Conservation (phyloP, 2,113 vertebrate genomes). For the western clawed frog (Xenopus tropicalis) region UCB_Xtro_10.0 CM004443.2:48587501-48588000, state of each 20-base stretch:
- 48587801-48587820: constrained; percentile 70
- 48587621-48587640: no score
- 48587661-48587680: constrained; percentile 51
- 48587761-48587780: constrained; percentile 64
- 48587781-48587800: constrained; percentile 55
- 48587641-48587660: constrained; percentile 49
- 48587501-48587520: no score
- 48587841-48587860: constrained; percentile 66
- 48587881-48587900: constrained; percentile 65
- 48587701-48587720: constrained; percentile 48
- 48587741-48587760: constrained; percentile 57
- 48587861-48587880: constrained; percentile 61
- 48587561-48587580: no score
- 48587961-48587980: constrained; percentile 49
- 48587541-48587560: no score
- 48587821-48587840: constrained; percentile 64
- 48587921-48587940: constrained; percentile 49
- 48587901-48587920: constrained; percentile 55
- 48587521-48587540: no score
- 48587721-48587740: constrained; percentile 72
- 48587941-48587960: constrained; percentile 38
- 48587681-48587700: constrained; percentile 19
- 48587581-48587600: no score
- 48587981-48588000: constrained; percentile 52
- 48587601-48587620: no score